Evolutionary conservation across 2,888 invertebrate species (phyloP).

Genomic region (Drosophila longiperda): DNA sequence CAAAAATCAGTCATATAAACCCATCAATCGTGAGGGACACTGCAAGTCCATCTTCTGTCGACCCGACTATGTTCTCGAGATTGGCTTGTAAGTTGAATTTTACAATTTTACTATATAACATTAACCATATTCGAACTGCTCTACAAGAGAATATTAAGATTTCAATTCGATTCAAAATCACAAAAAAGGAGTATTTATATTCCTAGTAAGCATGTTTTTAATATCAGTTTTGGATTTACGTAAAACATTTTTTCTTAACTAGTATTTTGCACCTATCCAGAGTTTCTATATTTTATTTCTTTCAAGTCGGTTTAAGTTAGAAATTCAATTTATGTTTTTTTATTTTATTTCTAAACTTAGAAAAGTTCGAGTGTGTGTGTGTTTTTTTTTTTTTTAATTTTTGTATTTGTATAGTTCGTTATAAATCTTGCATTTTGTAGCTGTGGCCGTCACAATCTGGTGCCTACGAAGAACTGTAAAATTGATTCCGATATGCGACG

Average conservation of each 20-base stretch:
- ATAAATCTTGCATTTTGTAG: constrained; percentile 35
- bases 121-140: neutral
- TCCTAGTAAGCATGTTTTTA: neutral
- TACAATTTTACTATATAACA: neutral
- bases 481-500: constrained; percentile 77
- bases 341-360: neutral
- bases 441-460: constrained; percentile 78
- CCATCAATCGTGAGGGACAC: constrained; percentile 78
- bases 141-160: neutral
- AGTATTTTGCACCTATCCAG: neutral
- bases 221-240: neutral
- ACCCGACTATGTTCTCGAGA: constrained; percentile 76
- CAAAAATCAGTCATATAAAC: constrained; percentile 77
- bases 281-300: neutral
- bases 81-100: constrained; percentile 67
- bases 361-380: neutral
- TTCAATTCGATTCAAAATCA: neutral
- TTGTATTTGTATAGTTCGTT: neutral
- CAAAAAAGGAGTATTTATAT: neutral
- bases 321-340: neutral
- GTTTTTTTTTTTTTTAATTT: too few species aligned
- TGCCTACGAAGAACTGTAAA: constrained; percentile 72
- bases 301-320: neutral
- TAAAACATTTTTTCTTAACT: neutral
- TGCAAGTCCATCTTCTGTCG: constrained; percentile 78